Evolutionary conservation across 1,140 invertebrate genomes (phyloP), one percentile per base, ranked within the genome.

Genomic region (Octopus bimaculoides): DNA sequence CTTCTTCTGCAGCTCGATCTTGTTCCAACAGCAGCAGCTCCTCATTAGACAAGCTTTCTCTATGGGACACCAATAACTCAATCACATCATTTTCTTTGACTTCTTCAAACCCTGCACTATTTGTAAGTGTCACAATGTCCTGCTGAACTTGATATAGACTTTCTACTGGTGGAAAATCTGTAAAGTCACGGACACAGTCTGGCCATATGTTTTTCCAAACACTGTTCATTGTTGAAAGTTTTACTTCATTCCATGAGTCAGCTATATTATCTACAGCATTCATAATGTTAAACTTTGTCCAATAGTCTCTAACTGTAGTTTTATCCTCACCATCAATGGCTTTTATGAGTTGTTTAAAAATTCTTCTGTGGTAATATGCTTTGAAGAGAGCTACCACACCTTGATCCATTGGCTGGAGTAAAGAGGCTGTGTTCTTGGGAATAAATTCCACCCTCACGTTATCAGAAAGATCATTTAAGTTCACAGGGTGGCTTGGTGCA

Each of bases 401-500:
- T 52, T 85, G 82, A 69, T 83, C 80, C 52, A 86, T 79, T 52
- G 83, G 83, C 77, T 86, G 84, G 53, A 83, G 52, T 52, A 83
- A 56, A 12, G 79, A 74, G 1, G 80, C 78, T 52, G 82, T 82
- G 74, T 80, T 85, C 1, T 76, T 74, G 17, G 82, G 81, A 53
- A 86, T 71, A 80, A 80, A 84, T 6, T 77, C 79, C 7, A 86
- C 75, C 74, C 78, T 80, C 0, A 85, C 77, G 54, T 79, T 75
- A 52, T 52, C 76, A 73, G 26, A 20, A 54, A 79, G 75, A 53
- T 82, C 80, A 75, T 77, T n/a, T 14, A 84, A 73, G 61, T 83
- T n/a, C 20, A 41, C 54, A 53, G 80, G 84, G 66, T 84, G 84
- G 20, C 83, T 78, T n/a, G 83, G 80, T 3, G 82, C 82, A 80